Percentiles rank a stretch among this genome's conserved stretches.
These are phyloP conservation scores for Ovis canadensis DNA, from an alignment of 2,113 vertebrate species.

Conservation along the genomic window DNA sequence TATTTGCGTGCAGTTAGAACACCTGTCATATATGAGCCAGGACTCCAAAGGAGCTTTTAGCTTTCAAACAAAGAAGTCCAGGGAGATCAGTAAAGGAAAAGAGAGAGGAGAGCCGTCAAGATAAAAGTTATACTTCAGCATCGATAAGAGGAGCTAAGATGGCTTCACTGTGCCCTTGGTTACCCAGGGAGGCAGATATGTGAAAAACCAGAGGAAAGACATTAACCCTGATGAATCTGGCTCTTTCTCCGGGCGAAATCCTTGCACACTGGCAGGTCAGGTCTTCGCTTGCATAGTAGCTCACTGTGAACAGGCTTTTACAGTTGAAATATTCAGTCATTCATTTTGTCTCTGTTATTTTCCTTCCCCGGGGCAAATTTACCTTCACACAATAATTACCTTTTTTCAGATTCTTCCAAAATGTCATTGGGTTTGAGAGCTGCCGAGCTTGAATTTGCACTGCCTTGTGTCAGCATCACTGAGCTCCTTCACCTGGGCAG, in stretches of 20 bases:
- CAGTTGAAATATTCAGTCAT: not conserved
- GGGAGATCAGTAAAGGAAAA: not conserved
- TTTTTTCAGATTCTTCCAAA: conserved; percentile 63
- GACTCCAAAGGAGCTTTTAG: not conserved
- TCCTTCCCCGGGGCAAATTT: conserved; percentile 57
- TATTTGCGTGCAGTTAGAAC: not conserved
- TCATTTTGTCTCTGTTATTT: not conserved
- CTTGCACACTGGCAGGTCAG: not conserved
- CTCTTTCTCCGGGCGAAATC: not conserved
- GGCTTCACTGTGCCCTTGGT: not conserved
- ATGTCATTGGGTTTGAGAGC: conserved; percentile 71
- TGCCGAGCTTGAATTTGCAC: conserved; percentile 34
- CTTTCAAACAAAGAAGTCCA: not conserved
- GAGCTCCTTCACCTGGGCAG: conserved; percentile 23
- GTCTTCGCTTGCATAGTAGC: not conserved
- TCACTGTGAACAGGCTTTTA: not conserved
- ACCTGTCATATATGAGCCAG: not conserved
- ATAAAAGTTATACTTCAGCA: not conserved
- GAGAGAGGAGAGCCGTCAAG: not conserved
- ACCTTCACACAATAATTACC: conserved; percentile 62
- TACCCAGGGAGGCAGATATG: not conserved
- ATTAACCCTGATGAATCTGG: not conserved
- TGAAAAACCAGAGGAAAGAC: not conserved
- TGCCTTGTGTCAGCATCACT: conserved; percentile 52
- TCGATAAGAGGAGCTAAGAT: not conserved